Evolutionary conservation across 2,797 vertebrate genomes (phyloP).

Genomic region (Amniataba percoides): DNA sequence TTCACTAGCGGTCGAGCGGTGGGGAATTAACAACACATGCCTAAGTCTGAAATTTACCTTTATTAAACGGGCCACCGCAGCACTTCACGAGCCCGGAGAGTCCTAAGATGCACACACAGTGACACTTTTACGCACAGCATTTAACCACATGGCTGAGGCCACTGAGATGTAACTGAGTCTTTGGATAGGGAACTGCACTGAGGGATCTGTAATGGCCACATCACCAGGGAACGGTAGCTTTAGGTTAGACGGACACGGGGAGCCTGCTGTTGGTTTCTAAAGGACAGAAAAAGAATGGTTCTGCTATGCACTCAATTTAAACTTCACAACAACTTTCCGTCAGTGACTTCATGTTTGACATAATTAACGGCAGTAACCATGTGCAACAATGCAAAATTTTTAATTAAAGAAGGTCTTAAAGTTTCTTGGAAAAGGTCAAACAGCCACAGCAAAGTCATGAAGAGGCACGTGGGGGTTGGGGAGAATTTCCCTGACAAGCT

Average conservation of each 20-base stretch:
- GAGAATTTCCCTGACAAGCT: conserved; percentile 68
- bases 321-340: conserved; percentile 68
- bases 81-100: conserved; percentile 62
- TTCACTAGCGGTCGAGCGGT: conserved; percentile 57
- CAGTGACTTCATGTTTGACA: conserved; percentile 61
- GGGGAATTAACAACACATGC: conserved; percentile 77
- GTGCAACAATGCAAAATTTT: conserved; percentile 73
- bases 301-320: conserved; percentile 60
- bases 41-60: conserved; percentile 74
- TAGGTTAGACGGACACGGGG: conserved; percentile 55
- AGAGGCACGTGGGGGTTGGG: conserved; percentile 45
- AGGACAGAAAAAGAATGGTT: conserved; percentile 48
- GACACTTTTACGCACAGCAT: conserved; percentile 64
- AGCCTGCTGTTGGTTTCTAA: conserved; percentile 51
- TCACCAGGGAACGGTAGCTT: conserved; percentile 52
- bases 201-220: conserved; percentile 61
- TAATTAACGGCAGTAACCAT: conserved; percentile 72
- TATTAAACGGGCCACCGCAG: conserved; percentile 72
- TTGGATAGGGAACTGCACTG: conserved; percentile 39
- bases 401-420: conserved; percentile 84
- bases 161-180: conserved; percentile 40
- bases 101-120: conserved; percentile 55
- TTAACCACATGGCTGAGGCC: conserved; percentile 46
- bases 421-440: conserved; percentile 79
- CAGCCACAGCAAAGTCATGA: conserved; percentile 59